Base-by-base conservation (phyloP, 2,888 invertebrate species). In the Eudemis profundana region DNA sequence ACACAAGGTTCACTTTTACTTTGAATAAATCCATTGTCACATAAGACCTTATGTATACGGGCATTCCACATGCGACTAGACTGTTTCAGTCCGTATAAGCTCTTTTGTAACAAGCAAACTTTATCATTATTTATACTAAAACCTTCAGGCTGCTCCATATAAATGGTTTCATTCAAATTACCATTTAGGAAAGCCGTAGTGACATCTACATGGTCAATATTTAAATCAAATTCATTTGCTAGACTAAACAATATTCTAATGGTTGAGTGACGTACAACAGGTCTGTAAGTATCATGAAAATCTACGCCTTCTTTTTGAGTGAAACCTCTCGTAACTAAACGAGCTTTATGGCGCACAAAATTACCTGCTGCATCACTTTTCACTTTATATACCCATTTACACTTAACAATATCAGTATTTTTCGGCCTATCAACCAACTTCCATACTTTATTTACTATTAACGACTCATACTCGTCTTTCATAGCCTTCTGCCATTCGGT, bases 21-120 rank as follows among this genome's bases (percentile, higher is more conserved):
- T 8, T 19, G 50, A 4, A 19, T 12, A 4, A 51, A 51, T 36
- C 36, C 19, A 19, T 19, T 36, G 12, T 51, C 19, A 12, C 17
- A 8, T 12, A 29, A 27, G 1, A 33, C 33, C 17, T 51, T 10
- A 12, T 36, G 17, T 12, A 51, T n/a, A 29, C 14, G 29, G 4
- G 7, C 8, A 17, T 69, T 65, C 68, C 69, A 71, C 33, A 59
- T 47, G n/a, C 65, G 40, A 21, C 66, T 62, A 3, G 66, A 54
- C 21, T 68, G 61, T 61, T 61, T 68, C 10, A 70, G 42, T 0
- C 68, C 70, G 61, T 70, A 71, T 21, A 71, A 66, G 29, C 67
- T 59, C 42, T 68, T 71, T 2, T 40, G 23, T 10, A 70, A 33
- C 4, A 67, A 46, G 47, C 67, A 68, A 8, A 70, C 68, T 40